Evolutionary conservation across 2,797 vertebrate genomes (phyloP).

Genomic region (Aplochiton taeniatus): DNA sequence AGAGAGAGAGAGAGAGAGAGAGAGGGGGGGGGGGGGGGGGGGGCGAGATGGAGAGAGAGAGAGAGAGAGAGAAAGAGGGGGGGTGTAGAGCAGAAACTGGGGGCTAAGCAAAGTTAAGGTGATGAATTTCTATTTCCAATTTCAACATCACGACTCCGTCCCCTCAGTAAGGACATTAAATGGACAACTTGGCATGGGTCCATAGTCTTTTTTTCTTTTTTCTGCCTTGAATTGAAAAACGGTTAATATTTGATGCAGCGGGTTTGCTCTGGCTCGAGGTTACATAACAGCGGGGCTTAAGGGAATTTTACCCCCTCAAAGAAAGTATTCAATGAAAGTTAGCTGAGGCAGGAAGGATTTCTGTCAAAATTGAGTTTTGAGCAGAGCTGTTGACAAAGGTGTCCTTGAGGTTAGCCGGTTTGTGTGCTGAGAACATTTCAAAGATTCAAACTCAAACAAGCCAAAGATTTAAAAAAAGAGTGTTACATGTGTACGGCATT

Average conservation of each 20-base stretch:
- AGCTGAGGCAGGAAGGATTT: background rate
- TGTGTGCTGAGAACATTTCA: background rate
- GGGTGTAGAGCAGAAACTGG: background rate
- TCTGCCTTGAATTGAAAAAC: background rate
- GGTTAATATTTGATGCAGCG: conserved; percentile 18
- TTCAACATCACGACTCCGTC: conserved; percentile 75
- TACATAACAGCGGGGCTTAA: conserved; percentile 17
- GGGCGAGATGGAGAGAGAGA: background rate
- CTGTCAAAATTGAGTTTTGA: background rate
- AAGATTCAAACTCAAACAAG: background rate
- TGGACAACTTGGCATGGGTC: conserved; percentile 73
- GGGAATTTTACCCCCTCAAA: conserved; percentile 13
- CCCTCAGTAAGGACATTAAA: conserved; percentile 73
- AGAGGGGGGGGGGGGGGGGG: conserved; percentile 12
- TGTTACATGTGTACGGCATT: background rate
- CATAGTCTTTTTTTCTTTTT: conserved; percentile 61
- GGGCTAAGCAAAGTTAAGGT: conserved; percentile 28
- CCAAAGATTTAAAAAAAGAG: background rate
- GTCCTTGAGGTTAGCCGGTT: background rate
- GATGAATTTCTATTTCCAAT: conserved; percentile 14
- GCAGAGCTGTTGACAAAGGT: background rate
- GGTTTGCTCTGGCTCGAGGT: conserved; percentile 17
- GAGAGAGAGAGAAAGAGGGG: background rate
- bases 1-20: conserved; percentile 15
- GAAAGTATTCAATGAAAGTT: conserved; percentile 23